Base-by-base conservation (phyloP, 1,140 invertebrate species). In the Antheraea mylitta region DNA sequence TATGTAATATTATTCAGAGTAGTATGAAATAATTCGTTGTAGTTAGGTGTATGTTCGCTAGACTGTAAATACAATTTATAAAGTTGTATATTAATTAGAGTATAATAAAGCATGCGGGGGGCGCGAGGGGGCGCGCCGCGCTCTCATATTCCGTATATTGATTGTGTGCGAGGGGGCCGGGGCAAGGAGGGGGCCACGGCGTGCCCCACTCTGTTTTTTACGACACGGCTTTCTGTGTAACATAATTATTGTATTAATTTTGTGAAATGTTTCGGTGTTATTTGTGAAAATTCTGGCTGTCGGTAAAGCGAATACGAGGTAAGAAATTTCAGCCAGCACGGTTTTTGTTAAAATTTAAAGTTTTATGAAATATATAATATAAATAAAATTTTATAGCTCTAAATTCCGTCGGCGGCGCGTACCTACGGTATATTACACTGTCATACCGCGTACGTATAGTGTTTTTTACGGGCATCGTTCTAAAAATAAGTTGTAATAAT, bases 401-500 rank as follows among this genome's bases (percentile, higher is more conserved):
- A 90, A 89, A 90, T 90, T 91, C 88, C 80, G 87, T 89, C 89
- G 83, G 89, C 88, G 84, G 85, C 87, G 87, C 86, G 88, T 90
- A 90, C 87, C 86, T 91, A 90, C 86, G 84, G 85, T 90, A 80
- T 81, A 91, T 89, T 89, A 90, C 85, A 90, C 88, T 90, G 89
- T 91, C 89, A 91, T 90, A 91, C 89, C 88, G 89, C 89, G 88
- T 91, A 91, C 88, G 89, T 91, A 91, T 90, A 91, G 89, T 92
- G 90, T 92, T 92, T 92, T 92, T 92, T 92, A 92, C 89, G 89
- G 89, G 88, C 89, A 92, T 92, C 89, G 87, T 89, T 92, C 89
- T 92, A 92, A 92, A 91, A 92, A 92, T 92, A 90, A 92, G 87
- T 90, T 90, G 89, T 92, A 92, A 92, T 91, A 92, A 92, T 92